These are phyloP conservation scores for Myotis lucifugus DNA, from an alignment of 2,113 vertebrate species.

Conservation along the genomic window DNA sequence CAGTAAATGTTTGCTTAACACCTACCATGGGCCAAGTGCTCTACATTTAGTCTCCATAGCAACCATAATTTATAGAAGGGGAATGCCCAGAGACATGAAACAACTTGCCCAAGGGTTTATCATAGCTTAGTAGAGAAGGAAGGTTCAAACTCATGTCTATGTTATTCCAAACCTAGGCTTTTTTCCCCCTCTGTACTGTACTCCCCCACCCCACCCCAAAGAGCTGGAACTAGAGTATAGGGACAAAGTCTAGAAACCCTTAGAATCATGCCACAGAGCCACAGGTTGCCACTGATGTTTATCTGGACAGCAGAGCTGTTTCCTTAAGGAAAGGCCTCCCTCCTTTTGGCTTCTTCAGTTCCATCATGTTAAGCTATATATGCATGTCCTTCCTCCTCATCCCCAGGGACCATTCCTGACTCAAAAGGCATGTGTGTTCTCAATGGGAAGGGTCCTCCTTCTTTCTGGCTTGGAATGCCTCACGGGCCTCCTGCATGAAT, in stretches of 20 bases:
- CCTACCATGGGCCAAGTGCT: conserved; percentile 1
- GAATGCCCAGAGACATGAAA: conserved; percentile 25
- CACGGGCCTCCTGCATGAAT: not conserved
- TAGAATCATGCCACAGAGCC: not conserved
- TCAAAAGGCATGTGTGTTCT: conserved; percentile 2
- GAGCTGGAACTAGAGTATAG: not conserved
- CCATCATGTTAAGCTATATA: not conserved
- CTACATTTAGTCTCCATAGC: conserved; percentile 30
- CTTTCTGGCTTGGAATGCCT: conserved; percentile 21
- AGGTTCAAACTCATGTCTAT: not conserved
- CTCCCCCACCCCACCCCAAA: not conserved
- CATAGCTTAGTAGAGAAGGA: not conserved
- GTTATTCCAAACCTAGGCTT: not conserved
- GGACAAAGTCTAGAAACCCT: not conserved
- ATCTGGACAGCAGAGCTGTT: not conserved
- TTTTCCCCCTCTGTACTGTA: not conserved
- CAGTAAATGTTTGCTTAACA: conserved; percentile 44
- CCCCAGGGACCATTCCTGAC: not conserved
- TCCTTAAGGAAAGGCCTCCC: not conserved
- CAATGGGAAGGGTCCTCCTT: not conserved
- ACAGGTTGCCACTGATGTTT: not conserved
- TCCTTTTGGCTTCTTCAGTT: not conserved
- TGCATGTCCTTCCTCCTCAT: not conserved
- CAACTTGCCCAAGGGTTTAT: conserved; percentile 2
- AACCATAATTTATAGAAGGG: conserved; percentile 22